phyloP scores from a whole-genome alignment of 2,888 invertebrate species.

The Apotomis turbidana region DNA sequence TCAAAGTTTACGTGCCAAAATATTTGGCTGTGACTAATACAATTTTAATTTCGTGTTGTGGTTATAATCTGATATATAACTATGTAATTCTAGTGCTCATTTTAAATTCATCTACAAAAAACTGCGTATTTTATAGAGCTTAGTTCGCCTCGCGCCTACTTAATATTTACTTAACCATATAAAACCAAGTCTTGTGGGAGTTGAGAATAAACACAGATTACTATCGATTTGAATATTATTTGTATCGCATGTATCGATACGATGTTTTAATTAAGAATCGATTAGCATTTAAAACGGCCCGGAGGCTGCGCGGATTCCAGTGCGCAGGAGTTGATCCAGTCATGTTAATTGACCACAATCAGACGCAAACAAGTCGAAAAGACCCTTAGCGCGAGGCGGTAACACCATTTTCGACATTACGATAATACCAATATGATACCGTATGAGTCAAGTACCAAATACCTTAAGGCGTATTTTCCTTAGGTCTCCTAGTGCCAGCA shows the following conservation, averaged over 20 bases:
- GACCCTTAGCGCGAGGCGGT: not conserved
- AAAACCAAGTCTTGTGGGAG: constrained; percentile 15
- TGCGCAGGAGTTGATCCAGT: constrained; percentile 56
- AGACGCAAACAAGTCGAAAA: constrained; percentile 3
- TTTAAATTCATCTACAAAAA: not conserved
- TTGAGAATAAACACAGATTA: constrained; percentile 38
- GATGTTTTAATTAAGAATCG: constrained; percentile 56
- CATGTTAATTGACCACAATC: constrained; percentile 59
- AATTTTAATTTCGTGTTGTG: not conserved
- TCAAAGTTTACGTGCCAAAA: not conserved
- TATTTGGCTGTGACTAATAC: not conserved
- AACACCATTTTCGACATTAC: constrained; percentile 6
- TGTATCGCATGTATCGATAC: constrained; percentile 42
- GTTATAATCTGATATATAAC: no score
- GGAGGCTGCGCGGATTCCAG: constrained; percentile 54
- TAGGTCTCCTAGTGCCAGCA: not conserved
- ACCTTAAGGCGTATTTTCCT: constrained; percentile 16
- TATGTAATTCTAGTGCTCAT: no score
- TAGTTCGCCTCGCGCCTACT: not conserved
- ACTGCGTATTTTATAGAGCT: not conserved
- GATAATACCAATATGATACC: not conserved
- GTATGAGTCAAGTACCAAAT: constrained; percentile 1
- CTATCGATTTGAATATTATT: constrained; percentile 40
- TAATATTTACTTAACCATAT: constrained; percentile 27
- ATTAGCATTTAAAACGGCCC: constrained; percentile 58